A percentile compares a stretch with the other conserved stretches of the same genome.
Conservation (phyloP, 1,140 invertebrate species). For the Calliphora vicina region DNA sequence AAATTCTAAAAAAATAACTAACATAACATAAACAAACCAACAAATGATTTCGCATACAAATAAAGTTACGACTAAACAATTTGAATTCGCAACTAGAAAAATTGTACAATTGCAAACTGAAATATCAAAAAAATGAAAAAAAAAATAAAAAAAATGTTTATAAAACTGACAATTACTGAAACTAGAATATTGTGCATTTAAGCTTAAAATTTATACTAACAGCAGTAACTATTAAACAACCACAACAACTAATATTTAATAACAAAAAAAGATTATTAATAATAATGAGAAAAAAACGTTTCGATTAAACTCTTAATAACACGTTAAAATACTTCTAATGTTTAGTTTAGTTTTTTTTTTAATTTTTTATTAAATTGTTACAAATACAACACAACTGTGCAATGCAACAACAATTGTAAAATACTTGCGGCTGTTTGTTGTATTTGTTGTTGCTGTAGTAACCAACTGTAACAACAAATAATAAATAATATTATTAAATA, state of each 20-base stretch:
- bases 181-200: constrained; percentile 29
- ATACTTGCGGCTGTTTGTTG: neutral
- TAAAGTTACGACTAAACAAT: neutral
- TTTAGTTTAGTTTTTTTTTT: neutral
- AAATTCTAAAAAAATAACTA: too few species aligned
- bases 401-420: neutral
- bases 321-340: constrained; percentile 24
- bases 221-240: neutral
- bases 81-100: too few species aligned
- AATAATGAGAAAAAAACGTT: constrained; percentile 25
- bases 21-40: too few species aligned
- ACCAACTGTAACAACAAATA: constrained; percentile 1
- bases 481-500: neutral
- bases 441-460: neutral
- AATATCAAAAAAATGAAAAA: too few species aligned
- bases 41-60: neutral
- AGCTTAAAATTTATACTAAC: constrained; percentile 23
- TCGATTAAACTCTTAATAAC: constrained; percentile 34
- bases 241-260: neutral
- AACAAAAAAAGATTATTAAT: constrained; percentile 17
- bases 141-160: neutral
- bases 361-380: constrained; percentile 12
- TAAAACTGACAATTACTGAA: constrained; percentile 2
- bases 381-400: neutral
- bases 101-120: too few species aligned